These are phyloP conservation scores for Passer montanus DNA, from an alignment of 2,113 vertebrate species.

Conservation along the genomic window DNA sequence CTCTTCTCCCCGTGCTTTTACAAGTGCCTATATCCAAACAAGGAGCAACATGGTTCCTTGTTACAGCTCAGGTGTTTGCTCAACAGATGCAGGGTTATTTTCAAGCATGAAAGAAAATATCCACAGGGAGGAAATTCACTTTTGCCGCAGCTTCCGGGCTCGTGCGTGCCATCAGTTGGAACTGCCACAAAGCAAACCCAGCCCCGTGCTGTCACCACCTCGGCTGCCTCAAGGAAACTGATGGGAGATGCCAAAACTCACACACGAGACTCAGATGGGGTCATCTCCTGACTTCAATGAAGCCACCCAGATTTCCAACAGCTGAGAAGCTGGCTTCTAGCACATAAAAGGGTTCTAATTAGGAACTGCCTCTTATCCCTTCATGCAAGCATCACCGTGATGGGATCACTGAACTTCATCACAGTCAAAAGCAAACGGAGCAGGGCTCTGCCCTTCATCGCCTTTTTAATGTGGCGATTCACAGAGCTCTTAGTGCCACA, in stretches of 20 bases:
- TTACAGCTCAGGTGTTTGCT: neutral
- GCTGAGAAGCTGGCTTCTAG: neutral
- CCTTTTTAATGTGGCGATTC: slow-evolving; percentile 36
- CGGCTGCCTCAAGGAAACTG: neutral
- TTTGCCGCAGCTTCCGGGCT: neutral
- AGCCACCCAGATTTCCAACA: slow-evolving; percentile 44
- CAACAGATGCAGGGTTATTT: neutral
- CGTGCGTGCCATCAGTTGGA: neutral
- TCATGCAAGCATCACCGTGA: neutral
- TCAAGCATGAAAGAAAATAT: neutral
- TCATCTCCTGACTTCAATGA: slow-evolving; percentile 12
- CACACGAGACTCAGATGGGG: neutral
- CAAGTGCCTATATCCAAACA: neutral
- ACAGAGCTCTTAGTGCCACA: neutral
- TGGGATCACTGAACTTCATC: slow-evolving; percentile 23
- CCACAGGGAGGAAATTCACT: neutral
- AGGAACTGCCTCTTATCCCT: slow-evolving; percentile 16
- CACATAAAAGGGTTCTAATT: slow-evolving; percentile 44
- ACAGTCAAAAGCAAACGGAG: neutral
- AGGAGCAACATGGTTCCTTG: neutral
- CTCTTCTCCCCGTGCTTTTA: neutral
- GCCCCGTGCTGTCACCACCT: neutral
- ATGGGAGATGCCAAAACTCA: neutral
- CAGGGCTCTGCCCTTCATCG: neutral
- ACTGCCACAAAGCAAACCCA: neutral